A percentile compares a stretch with the other conserved stretches of the same genome.
These are phyloP conservation scores for Gephyroberyx darwinii DNA, from an alignment of 2,797 vertebrate species.

Conservation along the genomic window DNA sequence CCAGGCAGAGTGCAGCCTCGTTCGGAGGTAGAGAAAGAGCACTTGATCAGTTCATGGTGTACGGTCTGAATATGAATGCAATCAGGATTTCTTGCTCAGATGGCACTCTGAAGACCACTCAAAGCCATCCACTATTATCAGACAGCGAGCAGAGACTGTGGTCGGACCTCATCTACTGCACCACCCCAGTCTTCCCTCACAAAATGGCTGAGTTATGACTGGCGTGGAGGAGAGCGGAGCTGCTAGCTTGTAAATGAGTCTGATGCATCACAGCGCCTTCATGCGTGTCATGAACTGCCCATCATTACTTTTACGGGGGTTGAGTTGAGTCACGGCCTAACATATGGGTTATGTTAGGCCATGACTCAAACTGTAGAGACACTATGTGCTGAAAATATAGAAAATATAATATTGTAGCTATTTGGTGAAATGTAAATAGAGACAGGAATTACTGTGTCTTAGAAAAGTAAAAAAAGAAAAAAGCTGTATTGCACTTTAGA, in stretches of 20 bases:
- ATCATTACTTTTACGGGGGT: slow-evolving; percentile 74
- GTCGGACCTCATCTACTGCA: slow-evolving; percentile 64
- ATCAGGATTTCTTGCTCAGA: slow-evolving; percentile 63
- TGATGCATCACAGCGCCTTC: slow-evolving; percentile 54
- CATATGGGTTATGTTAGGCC: slow-evolving; percentile 49
- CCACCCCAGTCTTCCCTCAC: slow-evolving; percentile 45
- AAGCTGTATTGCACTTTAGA: not conserved
- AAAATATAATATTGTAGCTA: slow-evolving; percentile 24
- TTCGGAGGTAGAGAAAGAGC: slow-evolving; percentile 51
- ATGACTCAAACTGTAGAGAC: slow-evolving; percentile 44
- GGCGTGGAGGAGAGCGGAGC: slow-evolving; percentile 45
- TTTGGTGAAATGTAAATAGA: slow-evolving; percentile 9
- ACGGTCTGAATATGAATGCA: slow-evolving; percentile 70
- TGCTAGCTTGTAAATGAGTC: slow-evolving; percentile 68
- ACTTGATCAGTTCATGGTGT: slow-evolving; percentile 59
- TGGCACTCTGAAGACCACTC: slow-evolving; percentile 64
- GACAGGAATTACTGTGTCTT: not conserved
- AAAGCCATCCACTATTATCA: slow-evolving; percentile 64
- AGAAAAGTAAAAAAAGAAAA: not conserved
- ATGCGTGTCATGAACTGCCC: slow-evolving; percentile 69
- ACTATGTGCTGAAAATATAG: slow-evolving; percentile 21
- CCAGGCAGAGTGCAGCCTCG: slow-evolving; percentile 52
- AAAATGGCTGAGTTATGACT: slow-evolving; percentile 72
- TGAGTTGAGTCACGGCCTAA: slow-evolving; percentile 67
- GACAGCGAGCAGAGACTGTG: slow-evolving; percentile 44